Base-by-base conservation (phyloP, 2,113 vertebrate species). In the Eulemur rufifrons region DNA sequence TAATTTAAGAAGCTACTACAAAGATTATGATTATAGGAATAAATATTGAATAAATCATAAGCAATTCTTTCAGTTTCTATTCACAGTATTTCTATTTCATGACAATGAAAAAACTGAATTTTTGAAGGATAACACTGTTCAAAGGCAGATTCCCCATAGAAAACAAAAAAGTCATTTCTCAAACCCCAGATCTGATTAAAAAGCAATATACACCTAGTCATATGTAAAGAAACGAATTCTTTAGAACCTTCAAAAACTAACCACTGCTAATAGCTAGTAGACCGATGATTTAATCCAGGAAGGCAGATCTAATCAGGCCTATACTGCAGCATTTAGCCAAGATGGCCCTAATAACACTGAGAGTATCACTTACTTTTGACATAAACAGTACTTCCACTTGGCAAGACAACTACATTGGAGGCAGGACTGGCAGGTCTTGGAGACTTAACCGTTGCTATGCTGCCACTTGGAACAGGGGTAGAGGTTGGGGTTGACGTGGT, bases 341-440 rank as follows among this genome's bases (percentile, higher is more conserved):
- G 91, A 95, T 37, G 78, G 96, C 89, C 87, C 96, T 97, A 54
- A 45, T 86, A 96, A 91, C 95, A 97, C 96, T 94, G 78, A 95
- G 95, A 96, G 39, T 88, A 84, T 97, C 98, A 99, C 99, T 99
- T 98, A 99, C 99, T 99, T 98, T 99, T 99, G 76, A 99, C 99
- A 85, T 99, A 99, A 97, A 99, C 99, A 2, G 99, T 99, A 98
- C 99, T 99, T 98, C 99, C 99, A 87, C 99, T 99, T 98, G 99
- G 99, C 98, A 99, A 98, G 98, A 99, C 99, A 96, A 99, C 99
- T 97, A 99, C 99, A 94, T 99, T 99, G 97, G 99, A 99, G 74
- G 99, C 99, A n/a, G 99, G 99, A 97, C 99, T 99, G 95, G 99
- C 99, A 0, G 99, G 99, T 90, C 99, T 98, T 27, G 99, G 99